Conservation (phyloP, 1,140 invertebrate genomes). For the Orius insidiosus region DNA sequence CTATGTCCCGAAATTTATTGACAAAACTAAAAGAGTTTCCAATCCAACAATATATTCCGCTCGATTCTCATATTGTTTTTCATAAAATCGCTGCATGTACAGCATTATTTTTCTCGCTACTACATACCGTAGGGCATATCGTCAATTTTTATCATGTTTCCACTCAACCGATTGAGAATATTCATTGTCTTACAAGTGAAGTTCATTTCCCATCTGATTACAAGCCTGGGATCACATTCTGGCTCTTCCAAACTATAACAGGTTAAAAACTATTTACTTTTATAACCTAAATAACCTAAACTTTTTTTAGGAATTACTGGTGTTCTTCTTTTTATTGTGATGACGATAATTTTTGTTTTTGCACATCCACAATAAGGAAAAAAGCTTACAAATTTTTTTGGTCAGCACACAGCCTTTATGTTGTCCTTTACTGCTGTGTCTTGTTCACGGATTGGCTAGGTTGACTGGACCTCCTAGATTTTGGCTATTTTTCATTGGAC, state of each 20-base stretch:
- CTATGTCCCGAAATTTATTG: conserved; percentile 92
- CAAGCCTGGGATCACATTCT: conserved; percentile 77
- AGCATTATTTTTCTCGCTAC: conserved; percentile 80
- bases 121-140: conserved; percentile 89
- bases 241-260: conserved; percentile 88
- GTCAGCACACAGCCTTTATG: conserved; percentile 88
- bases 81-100: conserved; percentile 97
- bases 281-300: too few relatives aligned
- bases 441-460: conserved; percentile 88
- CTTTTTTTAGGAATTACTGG: conserved; percentile 69
- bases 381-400: conserved; percentile 95
- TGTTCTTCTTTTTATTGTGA: conserved; percentile 80
- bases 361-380: conserved; percentile 82
- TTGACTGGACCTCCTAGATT: conserved; percentile 85
- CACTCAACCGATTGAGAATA: conserved; percentile 85
- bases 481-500: conserved; percentile 90
- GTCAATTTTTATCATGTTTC: conserved; percentile 99
- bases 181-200: conserved; percentile 88
- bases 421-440: conserved; percentile 73
- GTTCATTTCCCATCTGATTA: conserved; percentile 84
- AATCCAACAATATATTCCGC: conserved; percentile 91
- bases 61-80: conserved; percentile 95
- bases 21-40: conserved; percentile 94
- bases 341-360: conserved; percentile 94
- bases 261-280: conserved; percentile 38